A percentile compares a stretch with the other conserved stretches of the same genome.
Conservation (phyloP, 2,888 invertebrate genomes). For the Omphaloscelis lunosa region DNA sequence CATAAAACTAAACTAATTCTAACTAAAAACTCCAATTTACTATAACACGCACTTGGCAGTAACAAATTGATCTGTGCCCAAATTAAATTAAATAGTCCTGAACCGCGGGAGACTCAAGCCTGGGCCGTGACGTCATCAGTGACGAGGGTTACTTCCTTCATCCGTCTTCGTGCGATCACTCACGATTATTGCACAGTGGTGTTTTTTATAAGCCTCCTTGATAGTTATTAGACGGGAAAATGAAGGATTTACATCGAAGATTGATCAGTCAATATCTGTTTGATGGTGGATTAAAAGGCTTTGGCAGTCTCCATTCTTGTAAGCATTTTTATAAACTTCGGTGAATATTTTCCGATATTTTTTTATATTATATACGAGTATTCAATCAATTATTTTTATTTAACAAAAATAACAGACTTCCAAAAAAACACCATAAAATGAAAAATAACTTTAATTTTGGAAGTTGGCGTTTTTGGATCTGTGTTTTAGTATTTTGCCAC, state of each 20-base stretch:
- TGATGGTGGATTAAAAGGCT: slow-evolving; percentile 13
- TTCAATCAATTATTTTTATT: no score
- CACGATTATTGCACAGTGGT: slow-evolving; percentile 68
- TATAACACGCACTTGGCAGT: slow-evolving; percentile 54
- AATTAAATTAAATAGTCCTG: slow-evolving; percentile 65
- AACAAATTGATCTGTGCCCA: slow-evolving; percentile 64
- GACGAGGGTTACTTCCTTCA: slow-evolving; percentile 74
- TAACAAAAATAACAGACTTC: no score
- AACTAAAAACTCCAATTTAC: slow-evolving; percentile 62
- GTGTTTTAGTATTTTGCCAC: no score
- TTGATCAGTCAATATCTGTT: slow-evolving; percentile 50
- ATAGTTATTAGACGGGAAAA: slow-evolving; percentile 55
- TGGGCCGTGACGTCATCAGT: slow-evolving; percentile 60
- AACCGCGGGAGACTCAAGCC: slow-evolving; percentile 44
- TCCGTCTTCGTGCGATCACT: slow-evolving; percentile 75
- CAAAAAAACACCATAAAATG: no score
- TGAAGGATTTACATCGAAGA: slow-evolving; percentile 53
- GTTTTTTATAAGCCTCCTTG: slow-evolving; percentile 58
- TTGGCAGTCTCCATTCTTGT: not conserved
- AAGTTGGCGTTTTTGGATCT: no score
- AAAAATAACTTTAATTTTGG: no score
- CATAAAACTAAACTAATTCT: slow-evolving; percentile 46
- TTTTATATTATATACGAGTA: not conserved
- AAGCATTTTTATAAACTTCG: no score
- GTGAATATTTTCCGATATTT: not conserved